These are phyloP conservation scores for Thinocorus orbignyianus DNA, from an alignment of 2,113 vertebrate genomes.

Conservation along the genomic window DNA sequence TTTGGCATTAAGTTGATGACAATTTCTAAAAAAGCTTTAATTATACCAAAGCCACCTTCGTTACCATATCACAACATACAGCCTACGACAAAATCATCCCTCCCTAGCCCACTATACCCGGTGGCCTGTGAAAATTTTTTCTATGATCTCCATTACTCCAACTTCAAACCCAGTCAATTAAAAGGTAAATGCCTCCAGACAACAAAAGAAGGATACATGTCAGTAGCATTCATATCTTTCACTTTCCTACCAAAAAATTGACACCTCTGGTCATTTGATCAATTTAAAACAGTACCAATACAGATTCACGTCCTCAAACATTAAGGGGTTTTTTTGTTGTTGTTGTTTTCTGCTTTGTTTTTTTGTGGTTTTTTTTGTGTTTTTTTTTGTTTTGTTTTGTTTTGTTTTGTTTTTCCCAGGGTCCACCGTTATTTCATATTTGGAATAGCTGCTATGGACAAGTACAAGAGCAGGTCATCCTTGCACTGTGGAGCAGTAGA, in stretches of 20 bases:
- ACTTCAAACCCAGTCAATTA: not conserved
- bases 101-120: not conserved
- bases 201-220: not conserved
- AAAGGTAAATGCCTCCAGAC: not conserved
- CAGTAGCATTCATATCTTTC: not conserved
- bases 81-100: not conserved
- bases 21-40: not conserved
- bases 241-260: not conserved
- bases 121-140: too few relatives aligned
- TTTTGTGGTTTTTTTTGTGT: too few relatives aligned
- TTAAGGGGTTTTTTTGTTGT: too few relatives aligned
- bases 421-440: not conserved
- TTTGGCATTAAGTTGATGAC: not conserved
- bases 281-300: not conserved
- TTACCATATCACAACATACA: not conserved
- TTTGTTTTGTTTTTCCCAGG: not conserved
- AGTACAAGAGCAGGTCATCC: not conserved
- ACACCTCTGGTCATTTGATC: fast-evolving
- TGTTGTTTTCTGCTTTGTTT: too few relatives aligned
- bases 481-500: not conserved
- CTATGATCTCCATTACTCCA: not conserved
- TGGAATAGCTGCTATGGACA: not conserved
- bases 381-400: too few relatives aligned
- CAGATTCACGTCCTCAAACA: not conserved
- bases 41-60: not conserved